Evolutionary conservation across 2,888 invertebrate genomes (phyloP), one percentile per base, ranked within the genome.

Genomic region (Portevinia maculata): DNA sequence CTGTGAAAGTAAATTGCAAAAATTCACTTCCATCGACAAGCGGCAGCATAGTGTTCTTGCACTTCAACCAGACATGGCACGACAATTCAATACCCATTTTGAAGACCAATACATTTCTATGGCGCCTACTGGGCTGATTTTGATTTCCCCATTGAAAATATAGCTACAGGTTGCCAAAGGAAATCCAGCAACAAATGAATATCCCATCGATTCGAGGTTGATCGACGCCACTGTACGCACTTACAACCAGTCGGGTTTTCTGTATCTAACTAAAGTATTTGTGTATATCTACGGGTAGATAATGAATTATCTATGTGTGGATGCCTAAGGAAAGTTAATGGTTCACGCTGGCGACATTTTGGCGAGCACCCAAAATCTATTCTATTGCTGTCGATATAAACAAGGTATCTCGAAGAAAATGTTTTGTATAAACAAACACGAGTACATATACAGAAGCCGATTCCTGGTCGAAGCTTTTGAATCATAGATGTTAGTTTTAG

Each of bases 51-150:
- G 9, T 11, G 9, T 34, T 3, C 34, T 34, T 11, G 34, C 34
- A 34, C 34, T 34, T 11, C 3, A 24, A 24, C 24, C 24, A 34
- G 34, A 34, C n/a, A 34, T 8, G n/a, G 1, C n/a, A 34, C 34
- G 3, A 8, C 34, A 34, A 11, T 11, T 11, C 9, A 34, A 34
- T 34, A 11, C 9, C n/a, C 34, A 34, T 34, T 34, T 11, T 34
- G 34, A 34, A 8, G 3, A 8, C 9, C 34, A 9, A 34, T 34
- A 34, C 3, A 24, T 3, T 24, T 24, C 24, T 34, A 34, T 34
- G 34, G 9, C 34, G 13, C 2, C 48, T 57, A 59, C 52, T 11
- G 7, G 37, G 3, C 24, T 21, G 59, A 52, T 59, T 65, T 75
- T 2, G 28, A 28, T n/a, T 30, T 7, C 17, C 30, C 4, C 4